Conservation (phyloP, 2,888 invertebrate genomes). For the Mesorhabditis belari region DNA sequence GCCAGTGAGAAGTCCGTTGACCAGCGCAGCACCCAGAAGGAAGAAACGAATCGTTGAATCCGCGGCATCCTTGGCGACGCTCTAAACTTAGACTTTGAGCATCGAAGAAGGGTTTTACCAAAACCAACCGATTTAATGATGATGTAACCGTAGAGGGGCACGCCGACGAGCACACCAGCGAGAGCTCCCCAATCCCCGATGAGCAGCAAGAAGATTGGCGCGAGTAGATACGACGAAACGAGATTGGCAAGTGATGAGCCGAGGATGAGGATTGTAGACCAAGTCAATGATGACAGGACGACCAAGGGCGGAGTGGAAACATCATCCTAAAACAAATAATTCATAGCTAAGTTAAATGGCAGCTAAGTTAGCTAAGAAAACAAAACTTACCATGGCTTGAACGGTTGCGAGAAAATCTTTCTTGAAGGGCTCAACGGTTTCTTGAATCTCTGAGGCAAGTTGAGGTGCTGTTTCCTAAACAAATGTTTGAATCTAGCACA, state of each 20-base stretch:
- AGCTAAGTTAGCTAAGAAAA: not conserved
- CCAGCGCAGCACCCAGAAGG: slow-evolving; percentile 24
- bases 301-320: slow-evolving; percentile 10
- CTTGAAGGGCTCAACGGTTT: slow-evolving; percentile 21
- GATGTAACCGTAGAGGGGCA: slow-evolving; percentile 16
- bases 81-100: no score
- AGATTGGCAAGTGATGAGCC: slow-evolving; percentile 14
- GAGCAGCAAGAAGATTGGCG: slow-evolving; percentile 27
- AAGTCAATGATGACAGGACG: slow-evolving; percentile 30
- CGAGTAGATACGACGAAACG: slow-evolving; percentile 21
- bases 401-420: slow-evolving; percentile 22
- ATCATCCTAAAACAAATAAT: not conserved
- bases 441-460: slow-evolving; percentile 21
- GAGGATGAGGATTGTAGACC: slow-evolving; percentile 27
- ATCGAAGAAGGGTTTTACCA: no score
- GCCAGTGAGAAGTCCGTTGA: slow-evolving; percentile 31
- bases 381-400: slow-evolving; percentile 15
- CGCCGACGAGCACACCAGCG: slow-evolving; percentile 16
- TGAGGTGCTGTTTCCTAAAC: slow-evolving; percentile 11
- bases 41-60: slow-evolving; percentile 21
- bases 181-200: slow-evolving; percentile 24
- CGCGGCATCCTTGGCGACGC: slow-evolving; percentile 6
- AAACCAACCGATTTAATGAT: slow-evolving; percentile 5
- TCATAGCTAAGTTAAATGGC: not conserved
- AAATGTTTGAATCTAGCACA: no score